A percentile compares a stretch with the other conserved stretches of the same genome.
phyloP scores from a whole-genome alignment of 92 coral and sea anemone genomes.

The Parazoanthus darwini region DNA sequence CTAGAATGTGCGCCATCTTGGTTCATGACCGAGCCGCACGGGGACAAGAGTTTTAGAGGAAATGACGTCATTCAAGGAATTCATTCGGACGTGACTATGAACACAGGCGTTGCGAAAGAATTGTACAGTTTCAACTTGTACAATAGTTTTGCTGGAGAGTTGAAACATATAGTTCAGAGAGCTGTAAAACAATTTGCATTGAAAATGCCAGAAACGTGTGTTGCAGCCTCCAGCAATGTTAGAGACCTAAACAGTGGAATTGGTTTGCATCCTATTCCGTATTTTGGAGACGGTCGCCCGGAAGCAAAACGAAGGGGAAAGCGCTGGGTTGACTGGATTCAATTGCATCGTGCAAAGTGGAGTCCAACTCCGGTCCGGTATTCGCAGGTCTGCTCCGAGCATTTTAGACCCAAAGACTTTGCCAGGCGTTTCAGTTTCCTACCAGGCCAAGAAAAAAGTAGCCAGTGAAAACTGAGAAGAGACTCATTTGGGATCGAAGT shows the following conservation, averaged over 20 bases:
- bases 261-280: constrained; percentile 7
- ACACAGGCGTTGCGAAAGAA: no score
- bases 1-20: constrained; percentile 1
- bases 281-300: neutral
- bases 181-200: neutral
- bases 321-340: neutral
- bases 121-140: neutral
- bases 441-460: constrained; percentile 38
- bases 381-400: neutral
- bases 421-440: constrained; percentile 5
- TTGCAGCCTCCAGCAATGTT: neutral
- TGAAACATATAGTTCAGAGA: neutral
- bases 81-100: no score
- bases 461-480: constrained; percentile 27
- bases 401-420: constrained; percentile 40
- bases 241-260: neutral
- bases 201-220: constrained; percentile 1
- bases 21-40: neutral
- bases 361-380: neutral
- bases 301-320: neutral
- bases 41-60: neutral
- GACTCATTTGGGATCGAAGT: neutral
- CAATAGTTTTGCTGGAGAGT: neutral
- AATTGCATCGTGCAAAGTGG: neutral
- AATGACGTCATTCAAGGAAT: neutral